These are phyloP conservation scores for Poeciliopsis gracilis DNA, from an alignment of 2,797 vertebrate species.

Conservation along the genomic window DNA sequence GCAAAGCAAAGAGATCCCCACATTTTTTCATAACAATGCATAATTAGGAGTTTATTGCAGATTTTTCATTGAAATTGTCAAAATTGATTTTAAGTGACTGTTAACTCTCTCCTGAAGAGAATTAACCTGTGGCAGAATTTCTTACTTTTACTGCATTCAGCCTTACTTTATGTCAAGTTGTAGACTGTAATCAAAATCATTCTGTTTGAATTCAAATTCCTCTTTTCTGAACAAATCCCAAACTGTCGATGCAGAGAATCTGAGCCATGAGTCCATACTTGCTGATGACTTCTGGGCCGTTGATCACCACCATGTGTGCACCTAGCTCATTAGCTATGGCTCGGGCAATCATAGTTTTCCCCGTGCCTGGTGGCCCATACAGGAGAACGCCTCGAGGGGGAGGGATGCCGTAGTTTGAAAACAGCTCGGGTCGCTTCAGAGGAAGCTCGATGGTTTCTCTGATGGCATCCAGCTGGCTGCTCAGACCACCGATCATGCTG, in stretches of 20 bases:
- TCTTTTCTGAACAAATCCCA: not conserved
- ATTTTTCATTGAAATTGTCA: too few relatives aligned
- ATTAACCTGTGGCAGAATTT: not conserved
- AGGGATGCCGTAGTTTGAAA: slow-evolving; percentile 89
- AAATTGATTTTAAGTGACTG: too few relatives aligned
- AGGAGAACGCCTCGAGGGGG: slow-evolving; percentile 92
- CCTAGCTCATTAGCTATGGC: slow-evolving; percentile 92
- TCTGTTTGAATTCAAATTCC: not conserved
- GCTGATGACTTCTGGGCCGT: slow-evolving; percentile 98
- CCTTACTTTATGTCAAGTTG: not conserved
- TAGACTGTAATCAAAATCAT: not conserved
- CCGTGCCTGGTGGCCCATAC: slow-evolving; percentile 94
- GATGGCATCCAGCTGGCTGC: slow-evolving; percentile 86
- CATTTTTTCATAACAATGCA: too few relatives aligned
- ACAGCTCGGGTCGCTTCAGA: slow-evolving; percentile 89
- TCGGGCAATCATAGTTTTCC: slow-evolving; percentile 96
- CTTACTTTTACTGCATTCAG: not conserved
- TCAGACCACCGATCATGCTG: slow-evolving; percentile 92
- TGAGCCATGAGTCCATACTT: slow-evolving; percentile 79
- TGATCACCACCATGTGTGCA: slow-evolving; percentile 91
- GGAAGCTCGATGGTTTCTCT: slow-evolving; percentile 94
- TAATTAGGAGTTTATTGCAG: too few relatives aligned
- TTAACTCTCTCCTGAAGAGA: too few relatives aligned
- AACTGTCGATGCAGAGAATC: not conserved
- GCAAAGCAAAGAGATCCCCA: too few relatives aligned